Conservation (phyloP, 2,888 invertebrate species). For the Tortricodes alternella region DNA sequence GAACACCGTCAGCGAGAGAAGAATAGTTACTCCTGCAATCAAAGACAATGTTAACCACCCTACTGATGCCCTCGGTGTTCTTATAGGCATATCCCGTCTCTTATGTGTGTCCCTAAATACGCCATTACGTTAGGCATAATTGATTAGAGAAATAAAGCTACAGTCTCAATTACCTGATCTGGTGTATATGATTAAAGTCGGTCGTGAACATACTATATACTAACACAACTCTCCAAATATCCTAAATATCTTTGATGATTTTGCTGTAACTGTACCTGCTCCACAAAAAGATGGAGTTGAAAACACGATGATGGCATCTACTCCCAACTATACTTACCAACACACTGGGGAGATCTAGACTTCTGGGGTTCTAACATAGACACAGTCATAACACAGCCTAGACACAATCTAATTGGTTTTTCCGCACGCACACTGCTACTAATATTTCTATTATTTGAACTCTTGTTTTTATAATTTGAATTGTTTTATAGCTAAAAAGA, state of each 20-base stretch:
- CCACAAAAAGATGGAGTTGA: conserved; percentile 38
- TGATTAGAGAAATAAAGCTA: background rate
- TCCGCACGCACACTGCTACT: conserved; percentile 52
- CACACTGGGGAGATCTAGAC: conserved; percentile 38
- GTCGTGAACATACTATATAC: background rate
- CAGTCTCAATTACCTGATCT: too few species aligned
- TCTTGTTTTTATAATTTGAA: background rate
- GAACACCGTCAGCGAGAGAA: conserved; percentile 99
- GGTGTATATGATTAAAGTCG: background rate
- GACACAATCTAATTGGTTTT: conserved; percentile 57
- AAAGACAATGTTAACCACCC: conserved; percentile 83
- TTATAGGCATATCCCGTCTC: background rate
- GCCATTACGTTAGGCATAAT: background rate
- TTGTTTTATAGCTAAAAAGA: background rate
- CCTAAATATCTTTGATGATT: conserved; percentile 14
- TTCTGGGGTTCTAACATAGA: conserved; percentile 34
- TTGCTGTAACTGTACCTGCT: conserved; percentile 8
- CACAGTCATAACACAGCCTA: conserved; percentile 61
- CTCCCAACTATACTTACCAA: conserved; percentile 50
- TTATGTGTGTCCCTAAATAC: background rate
- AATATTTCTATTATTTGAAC: too few species aligned
- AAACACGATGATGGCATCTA: conserved; percentile 44
- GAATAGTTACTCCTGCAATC: conserved; percentile 99
- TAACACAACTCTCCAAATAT: conserved; percentile 53
- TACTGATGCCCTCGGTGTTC: conserved; percentile 36